These are phyloP conservation scores for Dasyprocta punctata DNA, from an alignment of 2,113 vertebrate genomes.

Conservation along the genomic window DNA sequence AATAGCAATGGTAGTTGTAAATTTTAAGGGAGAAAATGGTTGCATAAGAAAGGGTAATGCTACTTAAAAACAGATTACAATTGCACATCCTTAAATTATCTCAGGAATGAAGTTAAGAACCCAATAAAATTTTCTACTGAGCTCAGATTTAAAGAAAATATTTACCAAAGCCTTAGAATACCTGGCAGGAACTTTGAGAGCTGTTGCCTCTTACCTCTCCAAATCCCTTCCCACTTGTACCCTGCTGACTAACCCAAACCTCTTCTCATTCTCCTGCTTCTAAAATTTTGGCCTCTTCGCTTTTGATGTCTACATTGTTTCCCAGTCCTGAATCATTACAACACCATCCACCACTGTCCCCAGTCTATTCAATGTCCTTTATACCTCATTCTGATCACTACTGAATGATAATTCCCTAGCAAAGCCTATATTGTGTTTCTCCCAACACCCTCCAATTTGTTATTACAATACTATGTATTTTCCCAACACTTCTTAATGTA, in stretches of 20 bases:
- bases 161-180: neutral
- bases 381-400: neutral
- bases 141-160: neutral
- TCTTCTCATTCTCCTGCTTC: neutral
- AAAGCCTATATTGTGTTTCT: neutral
- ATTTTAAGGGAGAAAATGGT: neutral
- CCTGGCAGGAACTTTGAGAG: neutral
- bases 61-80: neutral
- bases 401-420: neutral
- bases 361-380: neutral
- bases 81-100: neutral
- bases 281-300: neutral
- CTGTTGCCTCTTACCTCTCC: neutral
- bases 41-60: neutral
- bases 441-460: neutral
- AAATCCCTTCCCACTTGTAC: rapidly evolving
- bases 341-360: neutral
- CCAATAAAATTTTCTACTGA: neutral
- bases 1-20: rapidly evolving
- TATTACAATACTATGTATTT: neutral
- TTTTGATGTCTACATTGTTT: neutral
- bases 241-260: neutral
- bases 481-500: neutral
- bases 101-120: neutral
- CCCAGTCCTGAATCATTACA: neutral